Evolutionary conservation across 2,888 invertebrate genomes (phyloP).

Genomic region (Xestia c-nigrum): DNA sequence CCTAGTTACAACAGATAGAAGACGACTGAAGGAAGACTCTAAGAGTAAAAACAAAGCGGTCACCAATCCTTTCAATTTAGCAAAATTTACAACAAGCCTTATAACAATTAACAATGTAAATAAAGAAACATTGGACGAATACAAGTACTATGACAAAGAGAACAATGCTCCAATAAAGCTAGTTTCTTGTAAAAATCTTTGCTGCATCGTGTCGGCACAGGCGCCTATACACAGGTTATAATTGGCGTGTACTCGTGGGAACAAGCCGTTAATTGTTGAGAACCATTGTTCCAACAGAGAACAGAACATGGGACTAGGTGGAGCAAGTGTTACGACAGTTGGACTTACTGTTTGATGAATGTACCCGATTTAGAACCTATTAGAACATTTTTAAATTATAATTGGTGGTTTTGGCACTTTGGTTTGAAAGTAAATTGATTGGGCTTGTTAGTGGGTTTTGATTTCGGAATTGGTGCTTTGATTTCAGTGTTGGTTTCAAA

Average conservation of each 20-base stretch:
- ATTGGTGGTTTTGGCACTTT: constrained; percentile 18
- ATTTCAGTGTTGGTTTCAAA: constrained; percentile 1
- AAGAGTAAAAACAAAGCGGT: background rate
- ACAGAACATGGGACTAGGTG: constrained; percentile 61
- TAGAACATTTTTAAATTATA: constrained; percentile 32
- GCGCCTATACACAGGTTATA: constrained; percentile 63
- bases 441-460: constrained; percentile 7
- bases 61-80: background rate
- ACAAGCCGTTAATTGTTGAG: constrained; percentile 68
- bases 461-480: constrained; percentile 15
- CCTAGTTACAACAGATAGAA: background rate
- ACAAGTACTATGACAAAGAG: constrained; percentile 59
- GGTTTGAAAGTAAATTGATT: constrained; percentile 47
- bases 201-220: constrained; percentile 45
- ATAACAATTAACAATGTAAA: constrained; percentile 37
- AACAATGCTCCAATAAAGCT: constrained; percentile 73
- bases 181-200: constrained; percentile 69
- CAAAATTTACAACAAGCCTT: background rate
- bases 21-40: background rate
- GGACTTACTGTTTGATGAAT: constrained; percentile 59
- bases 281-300: constrained; percentile 67
- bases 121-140: constrained; percentile 39
- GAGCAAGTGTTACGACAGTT: constrained; percentile 67
- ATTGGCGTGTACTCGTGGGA: constrained; percentile 65
- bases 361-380: constrained; percentile 45